Conservation (phyloP, 23 tunicate genomes). For the Halocynthia aurantium region DNA sequence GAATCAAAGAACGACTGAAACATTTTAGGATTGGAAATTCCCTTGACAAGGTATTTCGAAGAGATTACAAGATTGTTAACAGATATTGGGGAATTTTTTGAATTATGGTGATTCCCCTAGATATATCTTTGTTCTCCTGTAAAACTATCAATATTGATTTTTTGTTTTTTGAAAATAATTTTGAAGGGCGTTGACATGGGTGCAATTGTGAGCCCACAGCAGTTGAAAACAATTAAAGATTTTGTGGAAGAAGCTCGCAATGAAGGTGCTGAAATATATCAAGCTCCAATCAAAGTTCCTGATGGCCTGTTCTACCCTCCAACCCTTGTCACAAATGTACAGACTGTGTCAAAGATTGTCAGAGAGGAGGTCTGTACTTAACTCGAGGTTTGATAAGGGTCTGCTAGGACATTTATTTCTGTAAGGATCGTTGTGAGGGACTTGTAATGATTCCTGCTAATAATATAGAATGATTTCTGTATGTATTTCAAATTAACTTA, state of each 20-base stretch:
- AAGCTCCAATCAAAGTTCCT: conserved; percentile 56
- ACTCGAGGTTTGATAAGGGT: background rate
- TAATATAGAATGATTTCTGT: background rate
- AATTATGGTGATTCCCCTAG: background rate
- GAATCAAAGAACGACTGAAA: conserved; percentile 71
- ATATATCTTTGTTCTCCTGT: no score
- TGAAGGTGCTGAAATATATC: conserved; percentile 91
- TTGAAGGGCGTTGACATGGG: conserved; percentile 82
- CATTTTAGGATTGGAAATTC: conserved; percentile 91
- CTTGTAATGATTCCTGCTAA: background rate
- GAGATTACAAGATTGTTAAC: background rate
- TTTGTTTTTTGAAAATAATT: no score
- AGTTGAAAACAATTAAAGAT: conserved; percentile 71
- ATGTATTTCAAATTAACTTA: background rate
- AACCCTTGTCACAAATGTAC: conserved; percentile 91
- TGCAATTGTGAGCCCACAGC: conserved; percentile 75
- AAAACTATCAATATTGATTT: no score
- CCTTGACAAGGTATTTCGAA: conserved; percentile 67
- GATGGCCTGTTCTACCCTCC: conserved; percentile 83
- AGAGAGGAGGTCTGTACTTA: conserved; percentile 61
- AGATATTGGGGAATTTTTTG: background rate
- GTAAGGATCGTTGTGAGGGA: background rate
- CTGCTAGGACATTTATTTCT: background rate
- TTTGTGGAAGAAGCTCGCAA: conserved; percentile 69
- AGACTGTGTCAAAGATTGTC: conserved; percentile 88